Evolutionary conservation across 2,113 vertebrate genomes (phyloP).

Genomic region (Pampusana beccarii): DNA sequence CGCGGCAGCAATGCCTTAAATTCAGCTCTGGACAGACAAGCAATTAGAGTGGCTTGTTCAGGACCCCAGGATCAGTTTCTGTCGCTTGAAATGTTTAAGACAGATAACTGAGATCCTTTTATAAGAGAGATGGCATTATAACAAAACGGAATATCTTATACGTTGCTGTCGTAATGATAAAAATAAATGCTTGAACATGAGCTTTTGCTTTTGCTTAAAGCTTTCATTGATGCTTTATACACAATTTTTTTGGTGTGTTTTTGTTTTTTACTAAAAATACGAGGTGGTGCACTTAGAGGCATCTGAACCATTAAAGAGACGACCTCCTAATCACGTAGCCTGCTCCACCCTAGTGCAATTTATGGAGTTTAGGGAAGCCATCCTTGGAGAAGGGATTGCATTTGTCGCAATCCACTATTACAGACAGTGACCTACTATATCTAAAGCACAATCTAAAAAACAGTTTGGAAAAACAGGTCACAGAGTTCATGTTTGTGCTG

Average conservation of each 20-base stretch:
- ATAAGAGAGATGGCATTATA: not conserved
- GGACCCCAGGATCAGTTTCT: not conserved
- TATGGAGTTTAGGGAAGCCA: not conserved
- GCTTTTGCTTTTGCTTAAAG: not conserved
- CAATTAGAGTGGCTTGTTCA: not conserved
- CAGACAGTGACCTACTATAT: not conserved
- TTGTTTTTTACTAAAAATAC: not conserved
- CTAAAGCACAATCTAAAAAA: slow-evolving; percentile 22
- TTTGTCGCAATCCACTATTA: not conserved
- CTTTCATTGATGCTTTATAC: not conserved
- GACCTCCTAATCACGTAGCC: not conserved
- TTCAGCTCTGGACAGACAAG: not conserved
- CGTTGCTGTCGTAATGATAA: not conserved
- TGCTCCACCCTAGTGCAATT: not conserved
- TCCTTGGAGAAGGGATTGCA: not conserved
- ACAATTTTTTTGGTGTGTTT: not conserved
- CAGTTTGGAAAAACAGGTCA: slow-evolving; percentile 42
- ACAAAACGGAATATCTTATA: not conserved
- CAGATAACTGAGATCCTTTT: not conserved
- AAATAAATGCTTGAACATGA: not conserved
- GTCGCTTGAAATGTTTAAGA: not conserved
- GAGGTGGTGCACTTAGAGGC: not conserved
- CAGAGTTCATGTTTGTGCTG: slow-evolving; percentile 43
- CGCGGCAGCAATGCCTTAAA: not conserved
- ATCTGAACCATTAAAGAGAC: not conserved